phyloP scores from a whole-genome alignment of 92 coral and sea anemone species.

The Zoanthus solanderi region DNA sequence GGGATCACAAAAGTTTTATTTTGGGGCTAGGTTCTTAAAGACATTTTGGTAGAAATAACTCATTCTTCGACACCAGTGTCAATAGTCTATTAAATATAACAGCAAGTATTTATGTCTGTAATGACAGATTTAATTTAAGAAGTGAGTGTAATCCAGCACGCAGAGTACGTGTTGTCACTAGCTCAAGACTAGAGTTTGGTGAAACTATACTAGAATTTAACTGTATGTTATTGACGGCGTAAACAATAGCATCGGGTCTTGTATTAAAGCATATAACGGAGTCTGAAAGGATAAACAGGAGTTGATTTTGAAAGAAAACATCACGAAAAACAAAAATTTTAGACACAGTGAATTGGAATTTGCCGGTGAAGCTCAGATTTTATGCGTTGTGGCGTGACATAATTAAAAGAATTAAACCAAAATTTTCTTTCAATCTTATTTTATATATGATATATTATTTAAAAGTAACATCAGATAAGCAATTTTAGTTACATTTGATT shows the following conservation, averaged over 20 bases:
- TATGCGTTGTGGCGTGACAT: background rate
- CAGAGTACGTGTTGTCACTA: background rate
- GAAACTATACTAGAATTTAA: background rate
- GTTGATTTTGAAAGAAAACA: background rate
- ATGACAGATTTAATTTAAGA: background rate
- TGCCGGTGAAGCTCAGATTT: background rate
- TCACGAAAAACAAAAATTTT: background rate
- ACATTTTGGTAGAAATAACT: background rate
- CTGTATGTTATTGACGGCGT: background rate
- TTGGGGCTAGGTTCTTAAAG: background rate
- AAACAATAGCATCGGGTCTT: too few relatives aligned
- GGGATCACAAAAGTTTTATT: background rate
- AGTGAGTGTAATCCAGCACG: background rate
- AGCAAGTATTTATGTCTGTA: background rate
- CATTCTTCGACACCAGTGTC: background rate
- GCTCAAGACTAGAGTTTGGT: background rate
- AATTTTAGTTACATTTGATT: background rate
- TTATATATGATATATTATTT: background rate
- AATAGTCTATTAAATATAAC: background rate
- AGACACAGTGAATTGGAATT: constrained; percentile 16
- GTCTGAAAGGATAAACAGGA: background rate
- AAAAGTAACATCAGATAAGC: background rate
- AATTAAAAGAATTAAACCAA: background rate
- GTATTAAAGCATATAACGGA: background rate
- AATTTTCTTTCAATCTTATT: background rate